A percentile compares a stretch with the other conserved stretches of the same genome.
These are phyloP conservation scores for Montipora capricornis DNA, from an alignment of 64 coral and sea anemone species.

Conservation along the genomic window DNA sequence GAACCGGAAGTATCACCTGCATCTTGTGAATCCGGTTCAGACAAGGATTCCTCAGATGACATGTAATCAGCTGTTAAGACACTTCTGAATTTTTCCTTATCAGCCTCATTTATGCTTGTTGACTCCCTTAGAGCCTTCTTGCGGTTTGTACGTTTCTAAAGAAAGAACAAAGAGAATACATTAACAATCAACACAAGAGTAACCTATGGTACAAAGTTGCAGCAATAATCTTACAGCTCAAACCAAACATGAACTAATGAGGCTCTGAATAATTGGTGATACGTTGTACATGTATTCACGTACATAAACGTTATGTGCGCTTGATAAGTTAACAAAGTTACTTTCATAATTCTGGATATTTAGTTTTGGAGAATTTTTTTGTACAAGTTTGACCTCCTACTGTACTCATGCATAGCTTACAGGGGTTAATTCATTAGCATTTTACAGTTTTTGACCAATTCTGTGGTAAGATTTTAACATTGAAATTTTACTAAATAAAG, in stretches of 20 bases:
- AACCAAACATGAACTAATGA: not conserved
- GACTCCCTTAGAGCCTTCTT: slow-evolving; percentile 38
- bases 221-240: not conserved
- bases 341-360: too few species aligned
- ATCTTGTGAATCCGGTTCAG: slow-evolving; percentile 21
- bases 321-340: not conserved
- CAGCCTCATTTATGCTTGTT: slow-evolving; percentile 19
- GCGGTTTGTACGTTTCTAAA: not conserved
- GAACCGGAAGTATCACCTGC: not conserved
- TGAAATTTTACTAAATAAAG: not conserved
- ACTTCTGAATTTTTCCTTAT: slow-evolving; percentile 12
- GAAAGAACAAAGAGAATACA: not conserved
- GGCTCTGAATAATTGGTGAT: not conserved
- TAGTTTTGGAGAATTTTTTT: too few species aligned
- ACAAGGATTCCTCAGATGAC: slow-evolving; percentile 57
- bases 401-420: too few species aligned
- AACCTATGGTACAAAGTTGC: not conserved
- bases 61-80: slow-evolving; percentile 30
- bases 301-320: too few species aligned
- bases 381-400: too few species aligned
- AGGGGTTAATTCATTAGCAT: not conserved
- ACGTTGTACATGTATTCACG: too few species aligned
- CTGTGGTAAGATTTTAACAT: not conserved
- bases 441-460: not conserved
- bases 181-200: not conserved